A percentile compares a stretch with the other conserved stretches of the same genome.
Conservation (phyloP, 2,797 vertebrate species). For the Coregonus ussuriensis region DNA sequence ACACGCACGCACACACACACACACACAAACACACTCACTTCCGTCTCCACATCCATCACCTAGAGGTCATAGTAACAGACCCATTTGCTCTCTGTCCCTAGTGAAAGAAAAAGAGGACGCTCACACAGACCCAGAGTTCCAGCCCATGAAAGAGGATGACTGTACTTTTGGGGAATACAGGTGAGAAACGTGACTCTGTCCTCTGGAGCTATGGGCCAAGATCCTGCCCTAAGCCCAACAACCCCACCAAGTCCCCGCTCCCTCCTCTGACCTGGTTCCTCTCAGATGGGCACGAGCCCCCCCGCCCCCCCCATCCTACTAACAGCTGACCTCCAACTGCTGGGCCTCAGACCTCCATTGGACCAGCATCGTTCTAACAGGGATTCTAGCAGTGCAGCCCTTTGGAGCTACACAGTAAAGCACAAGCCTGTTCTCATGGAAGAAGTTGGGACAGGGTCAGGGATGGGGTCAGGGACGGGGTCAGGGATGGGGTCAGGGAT, state of each 20-base stretch:
- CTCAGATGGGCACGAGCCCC: constrained; percentile 49
- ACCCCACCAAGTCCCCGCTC: constrained; percentile 32
- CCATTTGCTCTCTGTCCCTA: constrained; percentile 56
- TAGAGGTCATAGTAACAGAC: not conserved
- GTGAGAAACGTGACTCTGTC: constrained; percentile 77
- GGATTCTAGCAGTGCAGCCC: constrained; percentile 24
- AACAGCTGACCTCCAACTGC: constrained; percentile 36
- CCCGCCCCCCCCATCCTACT: constrained; percentile 42
- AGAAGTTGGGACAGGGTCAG: constrained; percentile 26
- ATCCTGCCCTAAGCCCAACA: constrained; percentile 54
- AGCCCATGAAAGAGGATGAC: constrained; percentile 98
- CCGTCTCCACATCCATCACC: not conserved
- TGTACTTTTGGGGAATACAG: constrained; percentile 99
- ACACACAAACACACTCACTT: not conserved
- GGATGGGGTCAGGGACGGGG: not conserved
- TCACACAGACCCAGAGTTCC: constrained; percentile 96
- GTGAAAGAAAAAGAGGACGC: constrained; percentile 99
- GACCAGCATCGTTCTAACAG: constrained; percentile 26
- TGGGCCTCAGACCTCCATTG: constrained; percentile 39
- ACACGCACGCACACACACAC: not conserved
- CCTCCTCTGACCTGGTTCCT: constrained; percentile 48
- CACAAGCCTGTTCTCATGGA: constrained; percentile 40
- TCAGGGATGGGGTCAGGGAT: not conserved
- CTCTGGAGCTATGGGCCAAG: constrained; percentile 52
- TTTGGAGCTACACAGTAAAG: constrained; percentile 35